These are phyloP conservation scores for Gryllus bimaculatus DNA, from an alignment of 1,140 invertebrate genomes.

Conservation along the genomic window DNA sequence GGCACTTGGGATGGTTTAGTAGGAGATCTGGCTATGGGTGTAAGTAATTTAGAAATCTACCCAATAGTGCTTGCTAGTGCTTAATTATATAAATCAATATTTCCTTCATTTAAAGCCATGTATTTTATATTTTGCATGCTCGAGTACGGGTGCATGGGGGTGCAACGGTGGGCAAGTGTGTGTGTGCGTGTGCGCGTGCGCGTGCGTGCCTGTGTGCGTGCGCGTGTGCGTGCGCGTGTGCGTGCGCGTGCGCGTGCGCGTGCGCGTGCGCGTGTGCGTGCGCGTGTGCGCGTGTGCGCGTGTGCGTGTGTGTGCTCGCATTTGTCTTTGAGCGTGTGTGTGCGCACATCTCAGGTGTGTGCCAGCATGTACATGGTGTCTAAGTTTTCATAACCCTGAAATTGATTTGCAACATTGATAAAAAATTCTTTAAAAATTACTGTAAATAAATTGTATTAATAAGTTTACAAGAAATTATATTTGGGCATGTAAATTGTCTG, in stretches of 20 bases:
- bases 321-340: too few species aligned
- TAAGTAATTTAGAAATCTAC: constrained; percentile 34
- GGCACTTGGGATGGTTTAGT: constrained; percentile 87
- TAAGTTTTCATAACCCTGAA: too few species aligned
- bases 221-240: background rate
- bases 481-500: background rate
- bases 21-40: constrained; percentile 76
- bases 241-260: background rate
- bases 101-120: too few species aligned
- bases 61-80: too few species aligned
- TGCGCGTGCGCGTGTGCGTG: background rate
- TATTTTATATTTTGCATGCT: too few species aligned
- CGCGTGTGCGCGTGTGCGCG: background rate
- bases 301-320: background rate
- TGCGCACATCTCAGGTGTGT: background rate
- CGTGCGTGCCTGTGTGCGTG: background rate
- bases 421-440: too few species aligned
- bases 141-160: too few species aligned
- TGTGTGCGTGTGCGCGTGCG: background rate
- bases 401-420: too few species aligned
- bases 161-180: too few species aligned
- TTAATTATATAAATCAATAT: too few species aligned
- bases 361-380: too few species aligned
- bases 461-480: background rate
- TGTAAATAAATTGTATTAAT: background rate